Conservation (phyloP, 2,113 vertebrate species). For the Sceloporus tristichus region DNA sequence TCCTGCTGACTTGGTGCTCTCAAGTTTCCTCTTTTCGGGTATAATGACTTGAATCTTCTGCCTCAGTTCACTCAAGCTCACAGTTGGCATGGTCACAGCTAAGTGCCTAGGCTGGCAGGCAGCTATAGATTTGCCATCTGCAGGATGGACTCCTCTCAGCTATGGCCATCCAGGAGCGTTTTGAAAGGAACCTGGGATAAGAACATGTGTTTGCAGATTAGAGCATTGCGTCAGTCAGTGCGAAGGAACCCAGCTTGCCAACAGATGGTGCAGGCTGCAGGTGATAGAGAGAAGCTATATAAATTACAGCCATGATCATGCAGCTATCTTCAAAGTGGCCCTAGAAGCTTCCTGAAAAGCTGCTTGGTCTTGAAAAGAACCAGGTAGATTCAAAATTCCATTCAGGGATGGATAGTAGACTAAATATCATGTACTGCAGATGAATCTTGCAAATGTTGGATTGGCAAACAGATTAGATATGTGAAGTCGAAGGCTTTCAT, state of each 20-base stretch:
- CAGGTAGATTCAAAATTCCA: rapidly evolving
- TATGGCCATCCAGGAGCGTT: not conserved
- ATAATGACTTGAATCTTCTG: not conserved
- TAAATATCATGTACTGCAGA: not conserved
- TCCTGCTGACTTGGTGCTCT: no score
- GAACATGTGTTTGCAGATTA: conserved; percentile 22
- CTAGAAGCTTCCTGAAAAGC: rapidly evolving
- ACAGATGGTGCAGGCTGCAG: conserved; percentile 50
- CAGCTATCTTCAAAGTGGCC: rapidly evolving
- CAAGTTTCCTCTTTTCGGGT: not conserved
- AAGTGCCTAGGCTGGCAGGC: not conserved
- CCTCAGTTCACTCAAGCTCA: not conserved
- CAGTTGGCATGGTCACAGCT: not conserved
- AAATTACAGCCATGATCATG: not conserved
- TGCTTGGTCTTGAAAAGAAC: not conserved
- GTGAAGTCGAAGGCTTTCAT: no score
- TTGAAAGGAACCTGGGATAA: not conserved
- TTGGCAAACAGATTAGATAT: no score
- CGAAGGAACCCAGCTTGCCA: not conserved
- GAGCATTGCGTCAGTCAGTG: not conserved
- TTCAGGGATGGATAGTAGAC: not conserved
- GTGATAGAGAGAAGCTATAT: not conserved
- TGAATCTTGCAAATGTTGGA: not conserved
- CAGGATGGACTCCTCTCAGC: not conserved
- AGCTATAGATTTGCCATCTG: not conserved